phyloP scores from a whole-genome alignment of 2,888 invertebrate genomes.

The Drosophila paranaensis region DNA sequence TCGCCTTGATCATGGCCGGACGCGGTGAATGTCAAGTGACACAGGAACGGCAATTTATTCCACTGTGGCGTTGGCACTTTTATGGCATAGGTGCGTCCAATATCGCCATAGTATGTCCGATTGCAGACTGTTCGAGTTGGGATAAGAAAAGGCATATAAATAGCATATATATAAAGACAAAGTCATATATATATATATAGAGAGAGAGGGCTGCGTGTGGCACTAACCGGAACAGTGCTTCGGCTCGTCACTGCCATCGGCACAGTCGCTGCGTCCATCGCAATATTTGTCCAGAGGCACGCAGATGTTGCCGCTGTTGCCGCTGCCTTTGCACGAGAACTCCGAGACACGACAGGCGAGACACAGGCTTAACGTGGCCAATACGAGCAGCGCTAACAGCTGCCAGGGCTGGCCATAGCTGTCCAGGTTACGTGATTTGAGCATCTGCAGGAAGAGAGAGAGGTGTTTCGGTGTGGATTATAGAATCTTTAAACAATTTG shows the following conservation, averaged over 20 bases:
- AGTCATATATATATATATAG: background rate
- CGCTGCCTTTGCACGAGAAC: conserved; percentile 90
- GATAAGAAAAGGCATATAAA: conserved; percentile 10
- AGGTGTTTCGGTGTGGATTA: background rate
- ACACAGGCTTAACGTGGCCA: conserved; percentile 73
- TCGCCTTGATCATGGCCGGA: conserved; percentile 95
- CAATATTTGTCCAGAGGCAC: conserved; percentile 94
- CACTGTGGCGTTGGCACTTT: conserved; percentile 90
- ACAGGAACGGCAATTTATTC: conserved; percentile 93
- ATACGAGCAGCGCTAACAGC: conserved; percentile 83
- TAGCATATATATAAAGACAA: conserved; percentile 3
- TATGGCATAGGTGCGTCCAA: conserved; percentile 92
- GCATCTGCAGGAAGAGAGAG: conserved; percentile 52
- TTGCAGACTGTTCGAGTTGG: conserved; percentile 88
- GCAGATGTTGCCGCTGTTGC: conserved; percentile 88
- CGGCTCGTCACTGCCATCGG: conserved; percentile 94
- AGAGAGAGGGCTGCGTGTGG: background rate
- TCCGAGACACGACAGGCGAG: conserved; percentile 91
- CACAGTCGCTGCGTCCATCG: conserved; percentile 93
- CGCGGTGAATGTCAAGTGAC: conserved; percentile 96
- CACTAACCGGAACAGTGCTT: conserved; percentile 89
- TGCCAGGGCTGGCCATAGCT: conserved; percentile 19
- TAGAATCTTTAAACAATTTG: background rate
- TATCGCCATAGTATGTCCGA: conserved; percentile 95
- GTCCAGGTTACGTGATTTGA: conserved; percentile 16